Base-by-base conservation (phyloP, 2,797 vertebrate species). In the Sebastes miniatus region DNA sequence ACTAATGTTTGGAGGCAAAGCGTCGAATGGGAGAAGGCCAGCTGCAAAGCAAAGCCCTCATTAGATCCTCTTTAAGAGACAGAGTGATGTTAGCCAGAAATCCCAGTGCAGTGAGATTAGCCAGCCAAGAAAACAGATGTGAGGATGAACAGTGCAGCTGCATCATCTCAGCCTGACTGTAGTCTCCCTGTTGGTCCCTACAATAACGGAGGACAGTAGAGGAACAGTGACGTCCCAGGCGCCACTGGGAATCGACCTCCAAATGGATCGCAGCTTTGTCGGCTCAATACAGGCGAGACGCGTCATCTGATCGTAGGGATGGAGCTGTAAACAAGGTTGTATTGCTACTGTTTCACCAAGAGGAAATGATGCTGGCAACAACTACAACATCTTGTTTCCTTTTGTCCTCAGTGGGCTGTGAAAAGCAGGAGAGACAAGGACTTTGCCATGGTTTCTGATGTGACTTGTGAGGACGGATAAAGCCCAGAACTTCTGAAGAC, bases 11-110 rank as follows among this genome's bases (percentile, higher is more conserved):
- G 22, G 39, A 78, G 67, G 22, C 63, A 32, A 70, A 73, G 76
- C 3, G 14, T 10, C 82, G 2, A 63, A 43, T 70, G 56, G 29
- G 9, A 63, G 61, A 81, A 62, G 20, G 34, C 43, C 6, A 22
- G 14, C 71, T 81, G 65, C 63, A 36, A 77, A 80, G 61, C 62
- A 80, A 88, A 88, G 71, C 69, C 56, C 29, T 80, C 64, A 85
- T 90, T 83, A 80, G 31, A 57, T 76, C 22, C 72, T 86, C 25
- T 31, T 29, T 73, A 18, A 68, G 24, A 47, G 62, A 63, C 64
- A 54, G 50, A 54, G 1, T 52, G 47, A 56, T 73, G 76, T 83
- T 80, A 52, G 57, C 57, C 64, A 79, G 68, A 80, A 70, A 57
- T 67, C 29, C 29, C 39, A 31, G 6, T 73, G 67, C 36, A 78